A percentile compares a stretch with the other conserved stretches of the same genome.
These are phyloP conservation scores for Brachionus manjavacas DNA, from an alignment of 1,140 invertebrate genomes.

Conservation along the genomic window DNA sequence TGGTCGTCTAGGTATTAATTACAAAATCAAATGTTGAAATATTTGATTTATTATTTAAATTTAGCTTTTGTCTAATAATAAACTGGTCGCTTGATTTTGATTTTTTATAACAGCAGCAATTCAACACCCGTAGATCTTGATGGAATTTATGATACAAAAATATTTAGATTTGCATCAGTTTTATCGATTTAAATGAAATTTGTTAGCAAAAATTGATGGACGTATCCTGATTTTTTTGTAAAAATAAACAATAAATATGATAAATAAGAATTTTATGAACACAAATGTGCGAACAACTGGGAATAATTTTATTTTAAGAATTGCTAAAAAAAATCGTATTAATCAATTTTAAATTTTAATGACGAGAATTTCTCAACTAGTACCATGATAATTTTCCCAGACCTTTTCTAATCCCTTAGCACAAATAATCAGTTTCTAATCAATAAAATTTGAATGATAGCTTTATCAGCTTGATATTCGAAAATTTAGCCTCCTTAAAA, in stretches of 20 bases:
- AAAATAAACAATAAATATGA: not conserved
- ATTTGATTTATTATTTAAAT: not conserved
- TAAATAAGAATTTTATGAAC: not conserved
- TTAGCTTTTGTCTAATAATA: not conserved
- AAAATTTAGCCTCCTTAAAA: not conserved
- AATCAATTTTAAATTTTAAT: not conserved
- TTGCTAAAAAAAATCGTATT: not conserved
- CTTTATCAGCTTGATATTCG: not conserved
- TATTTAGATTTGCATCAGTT: slow-evolving; percentile 4
- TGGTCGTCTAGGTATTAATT: not conserved
- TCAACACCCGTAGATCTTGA: not conserved
- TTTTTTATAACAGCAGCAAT: not conserved
- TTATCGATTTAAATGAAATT: not conserved
- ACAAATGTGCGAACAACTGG: not conserved
- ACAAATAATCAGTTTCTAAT: not conserved
- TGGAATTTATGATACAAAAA: not conserved
- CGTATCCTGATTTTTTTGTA: not conserved
- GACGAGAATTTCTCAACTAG: not conserved
- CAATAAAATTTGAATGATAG: not conserved
- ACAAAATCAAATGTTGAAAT: not conserved
- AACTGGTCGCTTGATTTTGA: not conserved
- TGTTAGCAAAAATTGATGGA: not conserved
- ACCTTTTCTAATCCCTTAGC: not conserved
- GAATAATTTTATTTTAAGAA: not conserved
- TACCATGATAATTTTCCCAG: not conserved